Conservation (phyloP, 2,888 invertebrate species). For the Notodonta ziczac region DNA sequence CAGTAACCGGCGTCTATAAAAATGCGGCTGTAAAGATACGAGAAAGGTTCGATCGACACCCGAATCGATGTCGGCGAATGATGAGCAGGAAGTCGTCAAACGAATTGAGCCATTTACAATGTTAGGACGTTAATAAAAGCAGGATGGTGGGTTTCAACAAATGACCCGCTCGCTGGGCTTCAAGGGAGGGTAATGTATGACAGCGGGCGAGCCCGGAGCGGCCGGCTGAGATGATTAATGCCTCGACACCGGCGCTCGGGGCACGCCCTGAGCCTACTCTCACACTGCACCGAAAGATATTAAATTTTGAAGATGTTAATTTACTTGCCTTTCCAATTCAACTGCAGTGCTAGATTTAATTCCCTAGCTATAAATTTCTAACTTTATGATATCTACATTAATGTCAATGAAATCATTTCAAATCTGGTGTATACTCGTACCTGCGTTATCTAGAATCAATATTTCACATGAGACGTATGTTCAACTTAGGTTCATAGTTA, state of each 20-base stretch:
- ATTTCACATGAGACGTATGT: no score
- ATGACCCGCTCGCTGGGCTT: slow-evolving; percentile 64
- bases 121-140: slow-evolving; percentile 71
- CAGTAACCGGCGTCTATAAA: slow-evolving; percentile 69
- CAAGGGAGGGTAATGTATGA: slow-evolving; percentile 72
- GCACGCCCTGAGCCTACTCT: slow-evolving; percentile 43
- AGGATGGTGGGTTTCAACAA: slow-evolving; percentile 65
- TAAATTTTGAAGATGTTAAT: slow-evolving; percentile 60
- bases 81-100: slow-evolving; percentile 72
- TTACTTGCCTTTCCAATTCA: slow-evolving; percentile 26
- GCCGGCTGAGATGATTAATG: slow-evolving; percentile 73
- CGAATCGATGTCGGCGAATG: slow-evolving; percentile 59
- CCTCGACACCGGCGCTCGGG: slow-evolving; percentile 48
- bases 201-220: slow-evolving; percentile 44
- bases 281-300: slow-evolving; percentile 45
- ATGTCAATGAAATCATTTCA: no score
- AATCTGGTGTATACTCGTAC: no score
- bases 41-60: slow-evolving; percentile 55
- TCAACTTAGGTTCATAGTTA: no score
- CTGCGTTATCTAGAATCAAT: no score
- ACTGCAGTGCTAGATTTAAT: no score
- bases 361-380: no score
- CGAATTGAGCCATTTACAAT: slow-evolving; percentile 77
- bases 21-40: slow-evolving; percentile 48
- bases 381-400: no score